Percentiles rank a stretch among this genome's conserved stretches.
These are phyloP conservation scores for Cranoglanis bouderius DNA, from an alignment of 2,113 vertebrate genomes.

Conservation along the genomic window DNA sequence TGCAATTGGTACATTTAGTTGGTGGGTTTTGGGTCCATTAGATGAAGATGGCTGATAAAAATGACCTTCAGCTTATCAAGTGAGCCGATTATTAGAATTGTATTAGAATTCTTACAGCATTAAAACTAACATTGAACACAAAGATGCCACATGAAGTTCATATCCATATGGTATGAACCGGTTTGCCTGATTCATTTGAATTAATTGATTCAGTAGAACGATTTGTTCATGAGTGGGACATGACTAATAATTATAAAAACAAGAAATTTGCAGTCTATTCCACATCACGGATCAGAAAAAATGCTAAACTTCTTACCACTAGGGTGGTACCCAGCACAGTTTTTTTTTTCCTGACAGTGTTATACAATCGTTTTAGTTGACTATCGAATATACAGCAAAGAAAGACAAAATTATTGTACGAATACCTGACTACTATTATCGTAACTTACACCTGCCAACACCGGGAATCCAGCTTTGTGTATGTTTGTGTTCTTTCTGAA, in stretches of 20 bases:
- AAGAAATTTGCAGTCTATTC: neutral
- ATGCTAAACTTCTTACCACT: neutral
- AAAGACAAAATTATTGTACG: neutral
- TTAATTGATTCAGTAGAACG: too few species aligned
- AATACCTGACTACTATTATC: neutral
- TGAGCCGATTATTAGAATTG: neutral
- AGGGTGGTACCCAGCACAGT: neutral
- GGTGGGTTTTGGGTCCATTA: neutral
- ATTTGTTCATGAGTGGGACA: neutral
- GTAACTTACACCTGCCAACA: neutral
- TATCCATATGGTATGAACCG: too few species aligned
- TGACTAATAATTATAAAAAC: neutral
- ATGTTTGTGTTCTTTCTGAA: conserved; percentile 1
- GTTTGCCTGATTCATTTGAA: too few species aligned
- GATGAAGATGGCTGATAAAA: neutral
- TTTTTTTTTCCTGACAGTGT: neutral
- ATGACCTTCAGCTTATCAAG: neutral
- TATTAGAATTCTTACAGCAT: neutral
- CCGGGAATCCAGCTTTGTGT: neutral
- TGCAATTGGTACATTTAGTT: neutral
- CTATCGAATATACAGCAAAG: neutral
- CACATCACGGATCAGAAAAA: neutral
- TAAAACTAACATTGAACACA: neutral
- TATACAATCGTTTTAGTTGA: neutral
- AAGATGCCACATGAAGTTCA: too few species aligned